Percentiles rank a stretch among this genome's conserved stretches.
Conservation (phyloP, 1,140 invertebrate genomes). For the Eciton burchellii region DNA sequence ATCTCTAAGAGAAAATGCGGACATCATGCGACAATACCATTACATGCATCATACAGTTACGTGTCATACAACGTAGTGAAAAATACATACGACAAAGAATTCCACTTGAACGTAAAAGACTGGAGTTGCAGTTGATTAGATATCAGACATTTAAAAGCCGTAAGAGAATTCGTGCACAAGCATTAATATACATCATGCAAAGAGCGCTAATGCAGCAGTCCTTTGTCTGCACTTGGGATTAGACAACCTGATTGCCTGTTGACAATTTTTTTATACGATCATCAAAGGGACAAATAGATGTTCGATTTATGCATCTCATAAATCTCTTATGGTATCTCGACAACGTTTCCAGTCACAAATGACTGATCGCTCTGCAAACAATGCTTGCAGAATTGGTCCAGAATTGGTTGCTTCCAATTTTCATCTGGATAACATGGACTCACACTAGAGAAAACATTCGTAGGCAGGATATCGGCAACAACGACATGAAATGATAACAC, state of each 20-base stretch:
- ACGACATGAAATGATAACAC: conserved; percentile 59
- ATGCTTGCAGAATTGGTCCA: conserved; percentile 68
- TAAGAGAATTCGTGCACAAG: conserved; percentile 64
- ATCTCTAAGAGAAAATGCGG: too few relatives aligned
- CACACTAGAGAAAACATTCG: conserved; percentile 51
- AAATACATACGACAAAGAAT: not conserved
- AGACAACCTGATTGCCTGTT: conserved; percentile 29
- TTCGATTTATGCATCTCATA: conserved; percentile 27
- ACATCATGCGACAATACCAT: too few relatives aligned
- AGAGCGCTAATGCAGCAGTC: conserved; percentile 73
- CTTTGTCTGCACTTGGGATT: conserved; percentile 62
- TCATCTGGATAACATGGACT: conserved; percentile 64
- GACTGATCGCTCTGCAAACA: conserved; percentile 38
- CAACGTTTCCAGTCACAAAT: conserved; percentile 11
- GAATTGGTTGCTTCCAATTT: conserved; percentile 74
- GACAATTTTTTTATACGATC: conserved; percentile 14
- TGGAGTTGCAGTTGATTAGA: conserved; percentile 50
- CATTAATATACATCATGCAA: conserved; percentile 69
- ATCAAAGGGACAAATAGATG: conserved; percentile 22
- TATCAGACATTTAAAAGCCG: conserved; percentile 58
- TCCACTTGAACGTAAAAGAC: not conserved
- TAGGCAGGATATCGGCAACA: conserved; percentile 38
- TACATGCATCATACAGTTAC: not conserved
- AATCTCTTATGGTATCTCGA: conserved; percentile 25
- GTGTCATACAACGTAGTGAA: not conserved